Evolutionary conservation across 1,140 invertebrate genomes (phyloP), one percentile per base, ranked within the genome.

Genomic region (Drosophila ficusphila): DNA sequence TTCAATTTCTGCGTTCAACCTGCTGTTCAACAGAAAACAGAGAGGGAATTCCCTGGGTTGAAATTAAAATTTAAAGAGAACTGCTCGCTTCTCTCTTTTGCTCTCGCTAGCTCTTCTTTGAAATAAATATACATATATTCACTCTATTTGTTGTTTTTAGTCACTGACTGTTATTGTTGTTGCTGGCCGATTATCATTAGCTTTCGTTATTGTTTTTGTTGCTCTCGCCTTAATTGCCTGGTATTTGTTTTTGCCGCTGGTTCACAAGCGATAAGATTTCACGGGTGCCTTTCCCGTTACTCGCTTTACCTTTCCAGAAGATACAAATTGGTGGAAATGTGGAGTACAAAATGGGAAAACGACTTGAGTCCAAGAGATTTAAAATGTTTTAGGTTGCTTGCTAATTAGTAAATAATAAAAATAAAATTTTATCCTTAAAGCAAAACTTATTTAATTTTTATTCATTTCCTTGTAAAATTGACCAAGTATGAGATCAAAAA

Each of bases 171-270:
- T 58, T 71, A 5, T 51, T 57, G 51, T 46, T 76, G 19, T 61
- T 75, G 27, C 25, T 49, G 67, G 47, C 23, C 56, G 76, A 75
- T 79, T 79, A 79, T 75, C 76, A 79, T 79, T 79, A 64, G 71
- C 64, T 56, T 18, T 58, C 38, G 52, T 38, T 49, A 51, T 47
- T 41, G 27, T 48, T 56, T 29, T 49, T 41, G 31, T 44, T 60
- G 29, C 18, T 8, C 12, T 18, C 12, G 41, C 52, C 56, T 73
- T 73, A 72, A 73, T 71, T 71, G 68, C 67, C 42, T 46, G 33
- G 49, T 33, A 51, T 51, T 53, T 64, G 48, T 44, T 53, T 27
- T 64, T 41, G 47, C 21, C 23, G 12, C 18, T 8, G 34, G 34
- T 31, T 52, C 29, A 34, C 23, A 5, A 44, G 67, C 41, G 69